A percentile compares a stretch with the other conserved stretches of the same genome.
phyloP scores from a whole-genome alignment of 2,888 invertebrate species.

The Stenotaenia linearis region DNA sequence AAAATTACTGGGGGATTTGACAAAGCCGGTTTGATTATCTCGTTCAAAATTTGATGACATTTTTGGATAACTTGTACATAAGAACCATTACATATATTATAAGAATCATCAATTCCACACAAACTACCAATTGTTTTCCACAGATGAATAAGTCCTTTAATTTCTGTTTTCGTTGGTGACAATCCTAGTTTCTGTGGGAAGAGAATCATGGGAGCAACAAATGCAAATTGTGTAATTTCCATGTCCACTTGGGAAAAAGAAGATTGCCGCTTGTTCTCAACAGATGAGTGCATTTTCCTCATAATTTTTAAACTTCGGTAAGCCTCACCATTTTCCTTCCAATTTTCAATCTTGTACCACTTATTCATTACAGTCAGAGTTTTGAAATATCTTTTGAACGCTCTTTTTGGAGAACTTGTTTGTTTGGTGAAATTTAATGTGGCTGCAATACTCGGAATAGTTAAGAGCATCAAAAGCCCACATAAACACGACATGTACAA shows the following conservation, averaged over 20 bases:
- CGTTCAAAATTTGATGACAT: neutral
- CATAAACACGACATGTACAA: neutral
- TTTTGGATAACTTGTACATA: neutral
- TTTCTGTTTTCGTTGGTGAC: conserved; percentile 55
- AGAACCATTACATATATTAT: neutral
- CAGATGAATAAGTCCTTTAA: conserved; percentile 60
- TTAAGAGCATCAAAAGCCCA: conserved; percentile 61
- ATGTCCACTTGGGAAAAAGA: conserved; percentile 69
- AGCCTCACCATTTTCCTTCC: conserved; percentile 52
- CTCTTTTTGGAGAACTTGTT: conserved; percentile 59
- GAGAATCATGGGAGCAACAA: conserved; percentile 67
- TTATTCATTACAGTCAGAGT: conserved; percentile 68
- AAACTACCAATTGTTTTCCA: neutral
- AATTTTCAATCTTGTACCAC: conserved; percentile 71
- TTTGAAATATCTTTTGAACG: conserved; percentile 70
- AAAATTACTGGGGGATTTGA: neutral
- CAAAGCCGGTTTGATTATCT: neutral
- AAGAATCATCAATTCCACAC: neutral
- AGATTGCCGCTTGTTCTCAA: conserved; percentile 46
- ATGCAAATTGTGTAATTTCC: conserved; percentile 79
- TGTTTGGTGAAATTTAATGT: conserved; percentile 66
- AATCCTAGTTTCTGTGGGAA: conserved; percentile 61
- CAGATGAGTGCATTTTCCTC: conserved; percentile 53
- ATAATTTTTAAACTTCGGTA: conserved; percentile 50
- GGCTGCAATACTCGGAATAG: conserved; percentile 65